Conservation (phyloP, 2,797 vertebrate species). For the Myotis myotis region DNA sequence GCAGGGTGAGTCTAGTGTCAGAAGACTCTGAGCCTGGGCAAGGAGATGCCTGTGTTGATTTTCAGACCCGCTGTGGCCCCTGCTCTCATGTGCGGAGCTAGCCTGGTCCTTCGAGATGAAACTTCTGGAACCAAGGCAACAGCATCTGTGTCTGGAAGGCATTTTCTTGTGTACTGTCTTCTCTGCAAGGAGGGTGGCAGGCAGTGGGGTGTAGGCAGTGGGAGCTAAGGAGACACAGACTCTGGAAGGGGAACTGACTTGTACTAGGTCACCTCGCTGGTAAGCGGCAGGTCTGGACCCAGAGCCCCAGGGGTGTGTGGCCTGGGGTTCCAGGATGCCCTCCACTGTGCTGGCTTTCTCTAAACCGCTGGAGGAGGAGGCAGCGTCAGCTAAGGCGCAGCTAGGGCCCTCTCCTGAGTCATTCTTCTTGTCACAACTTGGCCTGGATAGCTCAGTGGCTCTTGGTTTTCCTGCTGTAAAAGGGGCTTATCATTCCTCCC, state of each 20-base stretch:
- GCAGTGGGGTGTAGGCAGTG: not conserved
- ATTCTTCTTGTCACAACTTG: not conserved
- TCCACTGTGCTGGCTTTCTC: not conserved
- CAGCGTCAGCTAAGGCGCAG: rapidly evolving
- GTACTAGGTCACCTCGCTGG: not conserved
- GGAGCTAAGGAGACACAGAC: not conserved
- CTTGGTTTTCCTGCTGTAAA: not conserved
- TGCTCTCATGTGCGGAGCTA: not conserved
- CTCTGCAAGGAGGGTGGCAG: not conserved
- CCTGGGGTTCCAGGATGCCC: not conserved
- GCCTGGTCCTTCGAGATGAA: not conserved
- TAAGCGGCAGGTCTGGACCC: not conserved
- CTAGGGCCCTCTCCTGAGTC: not conserved
- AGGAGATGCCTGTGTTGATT: not conserved
- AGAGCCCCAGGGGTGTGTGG: not conserved
- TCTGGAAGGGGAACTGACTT: not conserved
- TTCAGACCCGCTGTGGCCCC: not conserved
- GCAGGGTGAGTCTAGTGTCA: not conserved
- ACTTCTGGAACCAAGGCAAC: not conserved
- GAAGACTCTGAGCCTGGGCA: not conserved
- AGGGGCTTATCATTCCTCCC: not conserved
- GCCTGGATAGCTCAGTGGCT: not conserved
- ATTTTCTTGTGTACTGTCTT: not conserved
- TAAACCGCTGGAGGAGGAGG: not conserved
- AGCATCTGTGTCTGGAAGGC: not conserved